Base-by-base conservation (phyloP, 2,113 vertebrate genomes). In the Sialia sialis region DNA sequence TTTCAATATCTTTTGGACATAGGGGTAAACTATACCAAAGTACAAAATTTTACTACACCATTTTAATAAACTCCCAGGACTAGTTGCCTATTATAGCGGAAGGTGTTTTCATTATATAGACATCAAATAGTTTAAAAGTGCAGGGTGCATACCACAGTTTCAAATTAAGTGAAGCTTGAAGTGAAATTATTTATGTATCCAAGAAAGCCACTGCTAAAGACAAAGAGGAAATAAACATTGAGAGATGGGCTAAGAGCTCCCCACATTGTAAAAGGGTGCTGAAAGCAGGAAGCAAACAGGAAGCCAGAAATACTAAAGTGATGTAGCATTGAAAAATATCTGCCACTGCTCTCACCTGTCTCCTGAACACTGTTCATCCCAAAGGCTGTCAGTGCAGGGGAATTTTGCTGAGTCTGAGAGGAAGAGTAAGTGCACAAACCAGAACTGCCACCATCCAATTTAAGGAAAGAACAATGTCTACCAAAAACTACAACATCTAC, bases 51-150 rank as follows among this genome's bases (percentile, higher is more conserved):
- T n/a, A 36, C 23, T 43, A 30, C 10, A 68, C 18, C 21, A 34
- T 59, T 51, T 81, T 60, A 41, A 72, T 82, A 18, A 72, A 60
- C 39, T 64, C 48, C 52, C 7, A 75, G 43, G 29, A 51, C 10
- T 26, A 14, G 43, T 48, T 2, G 2, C 30, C n/a, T 39, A 4
- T 29, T 68, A 22, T 0, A 29, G 11, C 12, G 3, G 27, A 64
- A 76, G 4, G 11, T 73, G 19, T 26, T 51, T 41, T 20, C 52
- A 75, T 67, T 17, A 30, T 58, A n/a, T 3, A 36, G 54, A 69
- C 20, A 48, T 51, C 11, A 72, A 58, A 22, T 3, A 19, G 9
- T 70, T 60, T 58, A 39, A 16, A 32, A 67, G 21, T 14, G 23
- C 41, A 62, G 48, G 16, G 16, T 30, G 22, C 41, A 34, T 25